These are phyloP conservation scores for Pygocentrus nattereri DNA, from an alignment of 2,797 vertebrate genomes.

Conservation along the genomic window DNA sequence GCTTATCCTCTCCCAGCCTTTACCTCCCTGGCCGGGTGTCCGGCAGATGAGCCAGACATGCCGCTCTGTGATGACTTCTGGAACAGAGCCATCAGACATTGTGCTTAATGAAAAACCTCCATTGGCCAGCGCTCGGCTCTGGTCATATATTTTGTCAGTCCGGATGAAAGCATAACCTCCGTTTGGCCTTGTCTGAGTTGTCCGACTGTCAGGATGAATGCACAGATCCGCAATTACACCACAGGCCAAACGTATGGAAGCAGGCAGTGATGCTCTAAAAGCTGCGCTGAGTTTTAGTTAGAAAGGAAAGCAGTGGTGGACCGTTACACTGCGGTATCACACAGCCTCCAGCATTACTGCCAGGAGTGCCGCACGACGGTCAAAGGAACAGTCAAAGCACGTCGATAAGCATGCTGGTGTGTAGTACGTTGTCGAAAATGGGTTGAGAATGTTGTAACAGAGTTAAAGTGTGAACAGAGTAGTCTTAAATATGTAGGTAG, in stretches of 20 bases:
- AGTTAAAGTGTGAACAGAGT: conserved; percentile 55
- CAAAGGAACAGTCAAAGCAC: conserved; percentile 57
- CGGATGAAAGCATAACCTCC: background rate
- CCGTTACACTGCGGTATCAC: background rate
- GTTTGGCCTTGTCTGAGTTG: background rate
- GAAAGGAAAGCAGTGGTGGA: background rate
- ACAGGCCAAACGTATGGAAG: background rate
- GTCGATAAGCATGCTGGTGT: conserved; percentile 40
- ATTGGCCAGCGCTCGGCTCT: background rate
- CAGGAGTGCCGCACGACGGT: background rate
- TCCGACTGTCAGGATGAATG: conserved; percentile 7
- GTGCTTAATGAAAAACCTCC: background rate
- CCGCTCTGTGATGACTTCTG: conserved; percentile 13
- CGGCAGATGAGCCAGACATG: conserved; percentile 1
- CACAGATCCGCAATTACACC: background rate
- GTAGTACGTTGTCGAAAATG: conserved; percentile 65
- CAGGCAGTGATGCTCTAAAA: background rate
- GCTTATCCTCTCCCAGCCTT: conserved; percentile 75
- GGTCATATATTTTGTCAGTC: conserved; percentile 1
- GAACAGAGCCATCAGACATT: conserved; percentile 4
- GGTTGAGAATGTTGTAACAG: conserved; percentile 60
- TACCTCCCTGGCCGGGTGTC: conserved; percentile 59
- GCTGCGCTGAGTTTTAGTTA: no score
- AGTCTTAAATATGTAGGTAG: conserved; percentile 30
- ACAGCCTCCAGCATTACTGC: no score